Base-by-base conservation (phyloP, 92 coral and sea anemone genomes). In the Meandrina meandrites region DNA sequence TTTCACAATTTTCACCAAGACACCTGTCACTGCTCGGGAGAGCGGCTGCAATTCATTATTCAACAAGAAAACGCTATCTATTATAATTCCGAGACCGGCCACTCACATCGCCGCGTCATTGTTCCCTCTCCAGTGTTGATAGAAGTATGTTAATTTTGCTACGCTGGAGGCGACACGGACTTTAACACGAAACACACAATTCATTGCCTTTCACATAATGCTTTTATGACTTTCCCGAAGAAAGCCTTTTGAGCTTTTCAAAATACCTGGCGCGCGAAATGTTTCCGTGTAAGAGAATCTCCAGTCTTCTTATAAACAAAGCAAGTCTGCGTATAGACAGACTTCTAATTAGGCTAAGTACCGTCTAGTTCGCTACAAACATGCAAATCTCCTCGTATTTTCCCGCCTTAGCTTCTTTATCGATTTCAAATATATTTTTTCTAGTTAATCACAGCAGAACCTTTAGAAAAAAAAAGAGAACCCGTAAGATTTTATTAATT, bases 21-120 rank as follows among this genome's bases (percentile, higher is more conserved):
- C 82, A 76, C 88, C 88, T 85, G 88, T 72, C 66, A 35, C 48
- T 1, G 18, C 32, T 42, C 9, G 27, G 88, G 81, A 75, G 81
- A 75, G 66, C 18, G 40, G 32, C 54, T 30, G 51, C 51, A 31
- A 85, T 85, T 77, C 64, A 85, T 85, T 60, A 85, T 85, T 85
- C 77, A 85, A 66, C 77, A 77, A 76, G 31, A 76, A 50, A 76
- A 85, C 81, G 88, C 88, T 76, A 78, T 85, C 88, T 84, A 84
- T 84, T 56, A 75, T 74, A 74, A 84, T 73, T 84, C 80, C 57
- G n/a, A 47, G 78, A 37, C 37, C 82, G 50, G 78, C 66, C 88
- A 85, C 76, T 85, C 76, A 85, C 80, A 78, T 64, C 50, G 58
- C 18, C 21, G 18, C 32, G 0, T 42, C 42, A 85, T 85, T 75